Conservation (phyloP, 1,140 invertebrate genomes). For the Cherax destructor region DNA sequence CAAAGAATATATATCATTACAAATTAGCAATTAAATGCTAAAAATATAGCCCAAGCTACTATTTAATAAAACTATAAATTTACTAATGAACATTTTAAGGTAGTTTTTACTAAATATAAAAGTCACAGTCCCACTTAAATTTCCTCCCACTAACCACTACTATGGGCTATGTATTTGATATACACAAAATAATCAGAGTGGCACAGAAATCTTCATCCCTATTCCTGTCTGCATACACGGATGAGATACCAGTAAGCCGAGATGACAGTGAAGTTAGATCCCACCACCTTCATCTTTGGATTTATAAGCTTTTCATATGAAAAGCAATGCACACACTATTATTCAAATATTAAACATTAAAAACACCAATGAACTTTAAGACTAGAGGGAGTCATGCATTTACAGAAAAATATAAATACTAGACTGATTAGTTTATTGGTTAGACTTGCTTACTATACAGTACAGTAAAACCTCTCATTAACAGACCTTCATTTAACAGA, state of each 20-base stretch:
- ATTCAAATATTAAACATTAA: neutral
- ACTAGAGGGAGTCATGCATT: neutral
- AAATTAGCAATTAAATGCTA: neutral
- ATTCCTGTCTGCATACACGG: constrained; percentile 20
- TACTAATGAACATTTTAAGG: no score
- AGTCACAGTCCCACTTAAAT: no score
- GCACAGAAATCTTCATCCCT: constrained; percentile 21
- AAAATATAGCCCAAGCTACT: neutral
- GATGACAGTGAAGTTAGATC: neutral
- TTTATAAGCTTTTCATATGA: neutral
- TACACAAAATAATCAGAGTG: neutral
- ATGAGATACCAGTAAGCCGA: constrained; percentile 25
- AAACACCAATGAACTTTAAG: neutral
- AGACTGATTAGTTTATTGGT: neutral
- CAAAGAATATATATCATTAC: neutral
- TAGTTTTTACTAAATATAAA: no score
- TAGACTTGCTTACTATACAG: no score
- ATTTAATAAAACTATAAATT: neutral
- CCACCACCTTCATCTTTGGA: neutral
- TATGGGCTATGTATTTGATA: neutral
- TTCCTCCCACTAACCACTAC: no score
- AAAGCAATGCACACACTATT: neutral
- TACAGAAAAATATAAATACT: neutral
- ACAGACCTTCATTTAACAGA: no score
- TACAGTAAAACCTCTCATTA: no score